Conservation (phyloP, 2,888 invertebrate species). For the Amblyjoppa fuscipennis region DNA sequence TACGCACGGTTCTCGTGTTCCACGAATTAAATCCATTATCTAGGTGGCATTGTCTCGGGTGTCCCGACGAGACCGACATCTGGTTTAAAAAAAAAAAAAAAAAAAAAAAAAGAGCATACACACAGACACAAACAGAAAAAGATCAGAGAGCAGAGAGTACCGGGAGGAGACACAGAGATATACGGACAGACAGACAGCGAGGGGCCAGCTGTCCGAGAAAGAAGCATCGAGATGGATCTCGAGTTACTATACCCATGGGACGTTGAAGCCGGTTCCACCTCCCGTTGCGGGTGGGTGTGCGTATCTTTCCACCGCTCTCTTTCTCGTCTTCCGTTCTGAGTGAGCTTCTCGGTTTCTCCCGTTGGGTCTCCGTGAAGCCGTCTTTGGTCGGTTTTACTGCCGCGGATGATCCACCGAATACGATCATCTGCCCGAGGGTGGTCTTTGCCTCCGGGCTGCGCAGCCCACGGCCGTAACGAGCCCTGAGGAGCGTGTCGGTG, state of each 20-base stretch:
- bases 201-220: conserved; percentile 77
- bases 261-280: conserved; percentile 65
- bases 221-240: conserved; percentile 78
- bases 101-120: conserved; percentile 53
- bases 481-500: conserved; percentile 29
- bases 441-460: conserved; percentile 22
- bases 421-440: conserved; percentile 62
- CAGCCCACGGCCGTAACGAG: conserved; percentile 10
- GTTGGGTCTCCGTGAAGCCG: conserved; percentile 9
- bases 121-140: conserved; percentile 49
- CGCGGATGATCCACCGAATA: conserved; percentile 53
- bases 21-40: conserved; percentile 80
- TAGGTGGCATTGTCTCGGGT: conserved; percentile 78
- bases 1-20: conserved; percentile 52
- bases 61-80: conserved; percentile 77
- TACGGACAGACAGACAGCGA: conserved; percentile 41
- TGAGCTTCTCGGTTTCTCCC: conserved; percentile 42
- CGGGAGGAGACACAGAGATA: conserved; percentile 46
- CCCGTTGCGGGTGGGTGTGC: conserved; percentile 64
- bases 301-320: conserved; percentile 64
- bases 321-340: conserved; percentile 53
- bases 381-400: conserved; percentile 37
- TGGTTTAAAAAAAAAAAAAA: conserved; percentile 73
- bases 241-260: conserved; percentile 78
- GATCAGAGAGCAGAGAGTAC: conserved; percentile 51